These are phyloP conservation scores for Mesopsocus fuscifrons DNA, from an alignment of 2,888 invertebrate genomes.

Conservation along the genomic window DNA sequence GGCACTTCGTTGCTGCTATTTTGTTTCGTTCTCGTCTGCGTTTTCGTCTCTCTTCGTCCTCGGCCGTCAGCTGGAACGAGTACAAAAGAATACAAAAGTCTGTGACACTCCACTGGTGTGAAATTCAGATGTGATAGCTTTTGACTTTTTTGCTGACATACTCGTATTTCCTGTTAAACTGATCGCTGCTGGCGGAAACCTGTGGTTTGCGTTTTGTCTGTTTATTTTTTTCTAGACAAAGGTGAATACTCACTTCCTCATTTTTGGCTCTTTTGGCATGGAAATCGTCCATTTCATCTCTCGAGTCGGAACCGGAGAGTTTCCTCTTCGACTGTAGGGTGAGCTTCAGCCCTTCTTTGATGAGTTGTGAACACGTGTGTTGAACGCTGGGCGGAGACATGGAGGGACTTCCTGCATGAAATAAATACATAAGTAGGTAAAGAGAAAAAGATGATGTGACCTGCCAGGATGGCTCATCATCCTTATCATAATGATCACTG, in stretches of 20 bases:
- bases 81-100: slow-evolving; percentile 15
- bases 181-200: no score
- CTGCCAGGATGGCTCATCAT: no score
- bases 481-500: no score
- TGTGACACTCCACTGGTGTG: no score
- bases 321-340: slow-evolving; percentile 78
- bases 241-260: slow-evolving; percentile 26
- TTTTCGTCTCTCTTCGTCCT: slow-evolving; percentile 74
- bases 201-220: no score
- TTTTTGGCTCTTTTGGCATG: slow-evolving; percentile 23
- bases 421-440: background rate
- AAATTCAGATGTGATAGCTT: no score
- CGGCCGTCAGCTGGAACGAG: slow-evolving; percentile 55
- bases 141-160: no score
- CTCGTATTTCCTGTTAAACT: no score
- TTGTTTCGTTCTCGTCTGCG: slow-evolving; percentile 80
- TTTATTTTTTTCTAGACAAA: no score
- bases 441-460: no score
- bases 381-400: slow-evolving; percentile 36
- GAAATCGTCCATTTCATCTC: slow-evolving; percentile 14
- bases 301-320: slow-evolving; percentile 41
- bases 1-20: slow-evolving; percentile 85
- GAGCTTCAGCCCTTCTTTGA: slow-evolving; percentile 73
- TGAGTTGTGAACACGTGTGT: slow-evolving; percentile 74
- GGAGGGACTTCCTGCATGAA: slow-evolving; percentile 20